Conservation (phyloP, 2,113 vertebrate genomes). For the Ranitomeya variabilis region DNA sequence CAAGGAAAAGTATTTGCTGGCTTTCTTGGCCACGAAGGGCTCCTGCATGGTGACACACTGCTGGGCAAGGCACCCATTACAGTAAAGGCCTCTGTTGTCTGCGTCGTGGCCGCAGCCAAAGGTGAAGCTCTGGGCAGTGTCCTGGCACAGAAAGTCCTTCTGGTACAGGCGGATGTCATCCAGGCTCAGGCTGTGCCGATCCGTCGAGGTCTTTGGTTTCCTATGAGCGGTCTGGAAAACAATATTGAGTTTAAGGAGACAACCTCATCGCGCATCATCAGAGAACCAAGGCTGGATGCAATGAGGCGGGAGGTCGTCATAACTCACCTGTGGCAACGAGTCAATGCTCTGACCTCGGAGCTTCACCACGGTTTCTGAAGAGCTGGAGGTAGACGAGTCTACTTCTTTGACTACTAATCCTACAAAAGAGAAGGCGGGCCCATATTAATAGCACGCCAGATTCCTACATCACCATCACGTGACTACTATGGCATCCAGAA, state of each 20-base stretch:
- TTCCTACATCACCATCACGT: not conserved
- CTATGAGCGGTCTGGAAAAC: constrained; percentile 76
- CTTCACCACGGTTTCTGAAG: constrained; percentile 94
- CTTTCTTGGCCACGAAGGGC: constrained; percentile 87
- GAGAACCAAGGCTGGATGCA: not conserved
- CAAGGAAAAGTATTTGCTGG: constrained; percentile 98
- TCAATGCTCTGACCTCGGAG: constrained; percentile 95
- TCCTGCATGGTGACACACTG: constrained; percentile 84
- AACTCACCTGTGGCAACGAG: constrained; percentile 91
- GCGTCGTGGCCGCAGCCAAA: constrained; percentile 92
- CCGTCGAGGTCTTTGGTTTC: constrained; percentile 89
- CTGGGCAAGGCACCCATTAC: constrained; percentile 81
- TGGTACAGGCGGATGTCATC: constrained; percentile 95
- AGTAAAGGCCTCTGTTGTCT: constrained; percentile 81
- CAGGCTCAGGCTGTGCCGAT: constrained; percentile 95
- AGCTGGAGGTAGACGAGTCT: constrained; percentile 95
- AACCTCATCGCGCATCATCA: not conserved
- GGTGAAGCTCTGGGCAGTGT: constrained; percentile 96
- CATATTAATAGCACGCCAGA: no score
- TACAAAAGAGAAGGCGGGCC: constrained; percentile 59
- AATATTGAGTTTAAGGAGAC: not conserved
- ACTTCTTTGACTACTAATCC: constrained; percentile 95
- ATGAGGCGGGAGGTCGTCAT: not conserved
- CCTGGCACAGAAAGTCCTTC: constrained; percentile 93
- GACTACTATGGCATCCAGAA: no score